phyloP scores from a whole-genome alignment of 2,888 invertebrate species.

The Drosophila yooni region DNA sequence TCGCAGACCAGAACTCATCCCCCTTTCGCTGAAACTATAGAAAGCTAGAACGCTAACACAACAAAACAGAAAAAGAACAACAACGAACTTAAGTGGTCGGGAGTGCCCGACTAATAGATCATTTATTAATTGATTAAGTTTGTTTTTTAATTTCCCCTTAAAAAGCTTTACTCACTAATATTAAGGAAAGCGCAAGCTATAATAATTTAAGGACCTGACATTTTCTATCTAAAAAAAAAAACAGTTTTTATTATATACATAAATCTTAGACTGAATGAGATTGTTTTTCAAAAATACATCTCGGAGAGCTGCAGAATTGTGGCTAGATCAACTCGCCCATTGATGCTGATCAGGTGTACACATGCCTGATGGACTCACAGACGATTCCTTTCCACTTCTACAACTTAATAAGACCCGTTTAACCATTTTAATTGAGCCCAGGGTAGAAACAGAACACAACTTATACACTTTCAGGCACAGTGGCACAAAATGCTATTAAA shows the following conservation, averaged over 20 bases:
- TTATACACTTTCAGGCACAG: conserved; percentile 14
- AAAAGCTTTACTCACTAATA: neutral
- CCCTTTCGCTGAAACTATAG: conserved; percentile 26
- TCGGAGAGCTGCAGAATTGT: neutral
- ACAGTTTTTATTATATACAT: neutral
- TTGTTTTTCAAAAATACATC: neutral
- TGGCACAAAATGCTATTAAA: neutral
- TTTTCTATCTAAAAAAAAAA: neutral
- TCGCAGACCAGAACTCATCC: neutral
- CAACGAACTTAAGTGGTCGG: neutral
- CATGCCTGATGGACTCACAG: fast-evolving
- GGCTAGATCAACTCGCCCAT: neutral
- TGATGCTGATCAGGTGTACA: neutral
- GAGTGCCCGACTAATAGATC: neutral
- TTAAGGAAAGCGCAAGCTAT: neutral
- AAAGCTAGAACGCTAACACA: conserved; percentile 28
- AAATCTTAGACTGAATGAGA: neutral
- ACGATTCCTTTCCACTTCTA: neutral
- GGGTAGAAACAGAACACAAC: neutral
- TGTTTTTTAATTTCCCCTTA: neutral
- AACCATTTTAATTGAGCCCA: neutral
- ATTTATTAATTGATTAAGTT: neutral
- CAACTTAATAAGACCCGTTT: neutral
- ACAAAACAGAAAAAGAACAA: neutral
- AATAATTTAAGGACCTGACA: neutral